Conservation (phyloP, 2,797 vertebrate genomes). For the Cynopterus sphinx region DNA sequence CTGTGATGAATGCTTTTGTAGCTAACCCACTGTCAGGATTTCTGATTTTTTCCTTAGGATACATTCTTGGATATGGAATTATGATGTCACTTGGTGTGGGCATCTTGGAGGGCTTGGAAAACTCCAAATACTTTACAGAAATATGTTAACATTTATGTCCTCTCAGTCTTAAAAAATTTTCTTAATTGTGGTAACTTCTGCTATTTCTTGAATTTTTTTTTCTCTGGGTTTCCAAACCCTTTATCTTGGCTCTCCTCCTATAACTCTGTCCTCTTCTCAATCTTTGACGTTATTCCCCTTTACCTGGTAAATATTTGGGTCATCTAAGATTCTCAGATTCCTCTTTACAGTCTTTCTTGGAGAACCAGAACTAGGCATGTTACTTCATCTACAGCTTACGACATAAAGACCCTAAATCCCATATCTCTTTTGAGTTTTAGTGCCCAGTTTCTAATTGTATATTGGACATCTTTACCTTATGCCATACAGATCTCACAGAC, state of each 20-base stretch:
- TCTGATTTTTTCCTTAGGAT: neutral
- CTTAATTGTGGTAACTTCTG: neutral
- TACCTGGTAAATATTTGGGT: neutral
- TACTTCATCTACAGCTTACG: neutral
- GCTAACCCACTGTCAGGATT: neutral
- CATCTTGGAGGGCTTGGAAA: neutral
- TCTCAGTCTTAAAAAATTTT: neutral
- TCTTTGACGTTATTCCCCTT: neutral
- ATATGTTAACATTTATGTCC: neutral
- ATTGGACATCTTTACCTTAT: neutral
- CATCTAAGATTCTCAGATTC: neutral
- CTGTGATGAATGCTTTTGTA: neutral
- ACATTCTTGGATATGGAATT: neutral
- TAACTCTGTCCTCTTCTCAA: neutral
- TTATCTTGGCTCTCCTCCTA: neutral
- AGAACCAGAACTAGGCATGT: neutral
- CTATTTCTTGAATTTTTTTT: neutral
- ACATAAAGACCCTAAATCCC: neutral
- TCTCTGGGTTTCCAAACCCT: neutral
- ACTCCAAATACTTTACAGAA: neutral
- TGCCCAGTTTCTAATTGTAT: neutral
- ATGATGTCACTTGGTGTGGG: neutral
- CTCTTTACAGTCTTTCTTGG: neutral
- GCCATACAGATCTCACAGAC: neutral
- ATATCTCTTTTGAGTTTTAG: neutral